Evolutionary conservation across 1,140 invertebrate genomes (phyloP), one percentile per base, ranked within the genome.

Genomic region (Drosophila simulans): DNA sequence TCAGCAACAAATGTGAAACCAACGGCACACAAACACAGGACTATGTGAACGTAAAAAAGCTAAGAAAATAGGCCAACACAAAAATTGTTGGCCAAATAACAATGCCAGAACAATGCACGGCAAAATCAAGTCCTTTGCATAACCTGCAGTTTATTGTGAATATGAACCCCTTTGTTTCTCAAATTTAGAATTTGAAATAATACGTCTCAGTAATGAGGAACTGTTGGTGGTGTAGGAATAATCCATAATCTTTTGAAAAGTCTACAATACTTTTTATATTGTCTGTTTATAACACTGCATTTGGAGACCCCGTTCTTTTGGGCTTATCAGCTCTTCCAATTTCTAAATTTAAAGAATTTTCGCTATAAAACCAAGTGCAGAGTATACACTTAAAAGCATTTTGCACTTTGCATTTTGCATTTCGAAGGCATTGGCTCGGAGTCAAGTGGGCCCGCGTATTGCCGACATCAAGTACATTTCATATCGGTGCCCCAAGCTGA

Each of bases 391-490:
- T 56, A 40, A 69, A 63, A 42, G 63, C 69, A 53, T 63, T 68
- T 31, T 58, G 63, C 69, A 53, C 58, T 68, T 31, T 58, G 42
- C 34, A 63, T 59, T 37, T 60, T 54, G 59, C 49, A 62, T 59
- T 72, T 45, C 46, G 53, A 43, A 62, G 60, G 60, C 58, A 56
- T 57, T 66, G 62, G 40, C 51, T 60, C 13, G 37, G 34, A 75
- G 73, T 81, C 68, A 88, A 85, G 82, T 71, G 70, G 73, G 49
- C 64, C 70, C 72, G 74, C 82, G 82, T 86, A 86, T 82, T 79
- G 78, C 82, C 64, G 64, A 74, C 69, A 86, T 86, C 82, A 85
- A 85, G 78, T 66, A 64, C 69, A 77, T 76, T 86, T 81, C 72
- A 73, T 77, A 77, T 57, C 55, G 43, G 48, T 42, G 42, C 22